Conservation (phyloP, 2,888 invertebrate species). For the Cotesia congregata region DNA sequence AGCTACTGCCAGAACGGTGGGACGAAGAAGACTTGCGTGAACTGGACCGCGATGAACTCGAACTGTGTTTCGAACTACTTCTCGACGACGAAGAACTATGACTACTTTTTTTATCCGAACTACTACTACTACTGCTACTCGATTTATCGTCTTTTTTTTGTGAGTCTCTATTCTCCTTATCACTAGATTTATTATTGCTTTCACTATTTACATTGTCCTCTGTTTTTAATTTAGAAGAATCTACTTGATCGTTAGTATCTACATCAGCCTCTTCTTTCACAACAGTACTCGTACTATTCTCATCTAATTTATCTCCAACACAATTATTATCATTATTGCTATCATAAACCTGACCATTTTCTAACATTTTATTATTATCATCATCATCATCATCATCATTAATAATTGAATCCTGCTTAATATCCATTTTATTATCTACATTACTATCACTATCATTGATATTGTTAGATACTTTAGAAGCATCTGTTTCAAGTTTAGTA, state of each 20-base stretch:
- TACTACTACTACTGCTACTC: constrained; percentile 57
- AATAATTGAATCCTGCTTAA: constrained; percentile 53
- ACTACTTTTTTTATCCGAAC: constrained; percentile 65
- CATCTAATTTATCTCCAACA: constrained; percentile 44
- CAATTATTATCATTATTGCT: constrained; percentile 46
- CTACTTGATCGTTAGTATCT: constrained; percentile 47
- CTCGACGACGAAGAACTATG: constrained; percentile 70
- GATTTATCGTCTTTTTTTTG: constrained; percentile 71
- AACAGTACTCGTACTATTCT: constrained; percentile 53
- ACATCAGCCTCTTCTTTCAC: constrained; percentile 58
- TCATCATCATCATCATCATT: constrained; percentile 49
- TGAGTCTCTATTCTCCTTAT: constrained; percentile 70
- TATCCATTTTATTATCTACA: constrained; percentile 58
- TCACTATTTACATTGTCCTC: constrained; percentile 51
- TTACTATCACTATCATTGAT: constrained; percentile 51
- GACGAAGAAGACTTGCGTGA: constrained; percentile 44
- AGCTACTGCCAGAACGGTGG: constrained; percentile 57
- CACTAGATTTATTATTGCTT: constrained; percentile 72
- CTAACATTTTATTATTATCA: constrained; percentile 40
- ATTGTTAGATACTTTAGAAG: constrained; percentile 60
- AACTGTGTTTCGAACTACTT: constrained; percentile 59
- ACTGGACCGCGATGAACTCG: constrained; percentile 59
- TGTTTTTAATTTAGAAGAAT: constrained; percentile 45
- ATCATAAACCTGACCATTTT: constrained; percentile 44
- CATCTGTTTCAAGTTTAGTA: constrained; percentile 73